Evolutionary conservation across 2,888 invertebrate genomes (phyloP), one percentile per base, ranked within the genome.

Genomic region (Caenorhabditis panamensis): DNA sequence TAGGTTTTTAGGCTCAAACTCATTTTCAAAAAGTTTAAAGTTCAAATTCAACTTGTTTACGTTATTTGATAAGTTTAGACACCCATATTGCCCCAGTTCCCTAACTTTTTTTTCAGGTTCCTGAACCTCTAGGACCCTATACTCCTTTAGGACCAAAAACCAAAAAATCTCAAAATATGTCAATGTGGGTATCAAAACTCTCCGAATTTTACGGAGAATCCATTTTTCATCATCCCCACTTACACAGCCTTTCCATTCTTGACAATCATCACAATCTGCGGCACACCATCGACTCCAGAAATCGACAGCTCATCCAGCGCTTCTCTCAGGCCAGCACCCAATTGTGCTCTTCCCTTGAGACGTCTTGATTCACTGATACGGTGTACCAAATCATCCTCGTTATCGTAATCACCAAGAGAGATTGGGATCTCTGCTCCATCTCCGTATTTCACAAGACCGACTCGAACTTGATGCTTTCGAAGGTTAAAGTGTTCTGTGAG

Each of bases 381-480:
- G 8, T 79, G 53, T 18, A 90, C 78, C 18, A 90, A 63, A 28
- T 90, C 87, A 6, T 86, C 87, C 24, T 85, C 85, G 41, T 82
- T 82, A 47, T 84, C 82, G 59, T 90, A 90, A 49, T 90, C 90
- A 47, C 90, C 90, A 18, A 90, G 79, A 2, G 89, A 84, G 18
- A 90, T 66, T 8, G 90, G 89, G 26, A 90, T 87, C 26, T 89
- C 88, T 4, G 88, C 88, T 16, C 77, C 78, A 41, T 88, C 87
- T 22, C 90, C 89, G 61, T 87, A 90, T 62, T 90, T 89, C 28
- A 90, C 71, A 0, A 90, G 73, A n/a, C 90, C 90, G 36, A 90
- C 83, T 8, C 90, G 83, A 5, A 85, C 89, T 20, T 83, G 82
- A 72, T 90, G 87, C n/a, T 81, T 81, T 9, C 82, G 79, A 11